Conservation (phyloP, 2,888 invertebrate genomes). For the Hirtodrosophila histrioides region DNA sequence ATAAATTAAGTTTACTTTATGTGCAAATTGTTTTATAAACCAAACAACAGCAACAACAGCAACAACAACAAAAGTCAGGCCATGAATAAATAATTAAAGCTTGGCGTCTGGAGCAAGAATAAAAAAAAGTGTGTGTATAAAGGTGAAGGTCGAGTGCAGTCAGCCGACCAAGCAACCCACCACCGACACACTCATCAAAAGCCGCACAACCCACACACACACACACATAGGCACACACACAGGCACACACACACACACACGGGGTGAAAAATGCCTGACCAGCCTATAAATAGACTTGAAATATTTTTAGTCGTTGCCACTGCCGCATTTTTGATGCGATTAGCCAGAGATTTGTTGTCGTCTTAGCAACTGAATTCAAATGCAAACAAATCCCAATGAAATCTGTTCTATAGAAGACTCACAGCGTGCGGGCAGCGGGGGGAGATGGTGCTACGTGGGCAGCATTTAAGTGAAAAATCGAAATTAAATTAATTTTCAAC, state of each 20-base stretch:
- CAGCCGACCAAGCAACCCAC: slow-evolving; percentile 14
- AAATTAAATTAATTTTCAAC: slow-evolving; percentile 51
- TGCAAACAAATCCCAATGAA: slow-evolving; percentile 50
- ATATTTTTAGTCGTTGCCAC: slow-evolving; percentile 36
- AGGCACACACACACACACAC: not conserved
- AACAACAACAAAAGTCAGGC: slow-evolving; percentile 11
- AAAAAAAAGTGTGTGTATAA: slow-evolving; percentile 44
- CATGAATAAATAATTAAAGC: slow-evolving; percentile 52
- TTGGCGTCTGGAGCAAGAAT: slow-evolving; percentile 34
- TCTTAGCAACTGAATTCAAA: slow-evolving; percentile 56
- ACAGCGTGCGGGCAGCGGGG: not conserved
- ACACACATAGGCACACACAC: not conserved
- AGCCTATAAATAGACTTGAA: slow-evolving; percentile 47
- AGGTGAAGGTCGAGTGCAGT: slow-evolving; percentile 64
- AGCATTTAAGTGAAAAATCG: slow-evolving; percentile 38
- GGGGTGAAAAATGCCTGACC: not conserved
- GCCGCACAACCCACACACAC: slow-evolving; percentile 9
- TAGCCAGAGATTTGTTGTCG: slow-evolving; percentile 66
- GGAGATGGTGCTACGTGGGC: not conserved
- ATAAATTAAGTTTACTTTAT: slow-evolving; percentile 75
- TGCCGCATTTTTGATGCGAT: slow-evolving; percentile 64
- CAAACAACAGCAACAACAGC: slow-evolving; percentile 44
- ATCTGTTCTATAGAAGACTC: slow-evolving; percentile 4
- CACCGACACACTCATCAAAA: slow-evolving; percentile 33
- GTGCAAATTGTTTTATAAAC: slow-evolving; percentile 48